These are phyloP conservation scores for Zapornia atra DNA, from an alignment of 2,113 vertebrate genomes.

Conservation along the genomic window DNA sequence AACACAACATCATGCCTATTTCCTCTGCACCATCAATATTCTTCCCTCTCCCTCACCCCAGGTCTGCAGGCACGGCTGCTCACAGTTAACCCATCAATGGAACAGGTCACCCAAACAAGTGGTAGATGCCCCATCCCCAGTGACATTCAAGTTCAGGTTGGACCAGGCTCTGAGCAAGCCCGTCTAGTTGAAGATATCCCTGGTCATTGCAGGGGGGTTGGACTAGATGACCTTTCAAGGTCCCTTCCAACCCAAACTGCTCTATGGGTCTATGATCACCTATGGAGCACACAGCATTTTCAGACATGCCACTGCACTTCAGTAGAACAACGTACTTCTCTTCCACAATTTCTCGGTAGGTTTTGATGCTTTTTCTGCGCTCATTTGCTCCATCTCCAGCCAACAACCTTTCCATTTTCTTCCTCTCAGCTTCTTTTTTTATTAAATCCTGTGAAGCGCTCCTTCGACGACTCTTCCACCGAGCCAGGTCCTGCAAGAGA, in stretches of 20 bases:
- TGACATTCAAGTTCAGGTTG: no score
- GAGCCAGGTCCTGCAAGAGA: slow-evolving; percentile 86
- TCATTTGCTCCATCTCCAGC: slow-evolving; percentile 72
- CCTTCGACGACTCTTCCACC: slow-evolving; percentile 94
- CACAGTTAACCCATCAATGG: background rate
- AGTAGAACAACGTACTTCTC: slow-evolving; percentile 87
- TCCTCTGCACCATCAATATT: background rate
- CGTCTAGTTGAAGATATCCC: no score
- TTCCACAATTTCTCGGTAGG: slow-evolving; percentile 95
- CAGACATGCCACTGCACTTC: background rate
- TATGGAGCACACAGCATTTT: background rate
- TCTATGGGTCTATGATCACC: background rate
- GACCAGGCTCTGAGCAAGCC: no score
- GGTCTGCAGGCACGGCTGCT: background rate
- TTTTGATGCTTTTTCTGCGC: slow-evolving; percentile 96
- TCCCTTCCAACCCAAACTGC: no score
- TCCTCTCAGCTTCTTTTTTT: slow-evolving; percentile 96
- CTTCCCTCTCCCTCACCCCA: background rate
- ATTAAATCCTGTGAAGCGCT: slow-evolving; percentile 96
- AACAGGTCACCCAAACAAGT: no score
- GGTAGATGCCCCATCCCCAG: no score
- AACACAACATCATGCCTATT: background rate
- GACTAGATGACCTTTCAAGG: no score
- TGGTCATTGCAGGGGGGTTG: no score
- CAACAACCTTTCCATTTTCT: slow-evolving; percentile 91